Conservation (phyloP, 64 coral and sea anemone species). For the Montipora sp. region DNA sequence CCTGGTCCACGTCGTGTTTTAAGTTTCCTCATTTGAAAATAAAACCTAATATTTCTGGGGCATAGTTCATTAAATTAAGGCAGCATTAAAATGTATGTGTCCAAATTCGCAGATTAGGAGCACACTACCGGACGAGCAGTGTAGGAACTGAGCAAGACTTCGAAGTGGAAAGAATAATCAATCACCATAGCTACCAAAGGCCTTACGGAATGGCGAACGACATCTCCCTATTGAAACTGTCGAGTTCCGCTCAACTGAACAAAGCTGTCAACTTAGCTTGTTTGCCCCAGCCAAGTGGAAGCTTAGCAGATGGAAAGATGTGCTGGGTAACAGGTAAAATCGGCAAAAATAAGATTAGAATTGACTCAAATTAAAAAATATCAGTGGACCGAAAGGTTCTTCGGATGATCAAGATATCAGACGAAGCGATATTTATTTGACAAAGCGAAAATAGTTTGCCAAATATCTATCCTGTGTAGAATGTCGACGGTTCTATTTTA, state of each 20-base stretch:
- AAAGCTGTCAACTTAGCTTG: constrained; percentile 38
- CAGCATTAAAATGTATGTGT: background rate
- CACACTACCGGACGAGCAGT: constrained; percentile 15
- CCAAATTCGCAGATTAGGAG: constrained; percentile 41
- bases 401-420: no score
- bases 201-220: constrained; percentile 32
- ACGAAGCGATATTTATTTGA: no score
- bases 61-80: no score
- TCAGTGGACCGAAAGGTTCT: no score
- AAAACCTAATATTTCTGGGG: no score
- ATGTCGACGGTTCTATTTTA: no score
- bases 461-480: no score
- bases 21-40: no score
- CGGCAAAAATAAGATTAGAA: background rate
- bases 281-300: background rate
- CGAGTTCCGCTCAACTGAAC: constrained; percentile 23
- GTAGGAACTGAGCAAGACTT: constrained; percentile 42
- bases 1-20: no score
- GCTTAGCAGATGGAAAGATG: background rate
- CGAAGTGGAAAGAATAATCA: constrained; percentile 23
- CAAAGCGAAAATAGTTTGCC: no score
- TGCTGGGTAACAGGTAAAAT: constrained; percentile 56
- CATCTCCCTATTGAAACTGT: constrained; percentile 45
- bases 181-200: constrained; percentile 23
- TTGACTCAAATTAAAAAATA: no score